phyloP scores from a whole-genome alignment of 2,888 invertebrate genomes.

The Orgyia antiqua region DNA sequence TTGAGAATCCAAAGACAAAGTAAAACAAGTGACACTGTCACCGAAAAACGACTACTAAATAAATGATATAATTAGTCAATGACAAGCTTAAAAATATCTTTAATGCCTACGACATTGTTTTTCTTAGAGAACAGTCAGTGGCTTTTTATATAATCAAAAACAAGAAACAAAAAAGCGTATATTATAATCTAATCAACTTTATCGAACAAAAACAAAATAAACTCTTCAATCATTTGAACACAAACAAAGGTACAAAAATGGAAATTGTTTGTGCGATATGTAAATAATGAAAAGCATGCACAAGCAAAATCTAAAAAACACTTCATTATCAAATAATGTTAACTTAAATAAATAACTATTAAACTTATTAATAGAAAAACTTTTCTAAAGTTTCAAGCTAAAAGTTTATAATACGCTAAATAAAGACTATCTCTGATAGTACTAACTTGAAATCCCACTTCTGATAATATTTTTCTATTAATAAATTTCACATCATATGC shows the following conservation, averaged over 20 bases:
- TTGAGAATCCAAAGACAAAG: slow-evolving; percentile 11
- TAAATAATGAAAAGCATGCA: slow-evolving; percentile 31
- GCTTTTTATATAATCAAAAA: neutral
- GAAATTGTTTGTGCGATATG: slow-evolving; percentile 27
- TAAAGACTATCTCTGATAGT: too few relatives aligned
- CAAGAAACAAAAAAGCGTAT: slow-evolving; percentile 4
- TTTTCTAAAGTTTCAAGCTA: too few relatives aligned
- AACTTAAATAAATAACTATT: slow-evolving; percentile 21
- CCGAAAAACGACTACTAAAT: slow-evolving; percentile 3
- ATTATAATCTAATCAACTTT: slow-evolving; percentile 30
- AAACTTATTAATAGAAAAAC: too few relatives aligned
- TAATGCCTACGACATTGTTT: neutral
- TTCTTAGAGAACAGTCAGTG: slow-evolving; percentile 7
- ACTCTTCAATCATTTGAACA: slow-evolving; percentile 26
- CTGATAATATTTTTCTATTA: too few relatives aligned
- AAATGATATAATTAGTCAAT: slow-evolving; percentile 3
- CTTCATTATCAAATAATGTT: slow-evolving; percentile 21
- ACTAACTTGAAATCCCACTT: too few relatives aligned
- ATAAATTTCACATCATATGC: too few relatives aligned
- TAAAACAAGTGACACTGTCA: slow-evolving; percentile 2
- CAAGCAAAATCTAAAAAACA: slow-evolving; percentile 29
- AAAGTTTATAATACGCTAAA: too few relatives aligned
- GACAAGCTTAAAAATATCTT: neutral
- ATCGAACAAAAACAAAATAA: slow-evolving; percentile 32
- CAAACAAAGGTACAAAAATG: slow-evolving; percentile 28